Percentiles rank a stretch among this genome's conserved stretches.
Conservation (phyloP, 2,888 invertebrate species). For the Norana najaformis region DNA sequence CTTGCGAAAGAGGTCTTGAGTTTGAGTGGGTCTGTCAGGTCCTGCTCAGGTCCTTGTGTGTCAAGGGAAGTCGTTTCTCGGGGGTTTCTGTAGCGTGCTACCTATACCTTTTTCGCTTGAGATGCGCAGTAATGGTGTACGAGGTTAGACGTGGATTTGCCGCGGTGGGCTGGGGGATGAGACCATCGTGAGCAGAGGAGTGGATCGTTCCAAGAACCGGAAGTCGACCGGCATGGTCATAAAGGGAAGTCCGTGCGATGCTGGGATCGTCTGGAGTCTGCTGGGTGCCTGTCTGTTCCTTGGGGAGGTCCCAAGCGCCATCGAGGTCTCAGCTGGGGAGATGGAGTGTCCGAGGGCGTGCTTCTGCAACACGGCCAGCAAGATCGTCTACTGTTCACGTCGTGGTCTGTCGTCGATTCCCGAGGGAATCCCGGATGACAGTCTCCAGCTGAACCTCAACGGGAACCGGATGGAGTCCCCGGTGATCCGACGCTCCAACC, state of each 20-base stretch:
- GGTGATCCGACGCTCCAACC: constrained; percentile 53
- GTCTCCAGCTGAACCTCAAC: constrained; percentile 57
- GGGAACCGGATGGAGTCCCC: constrained; percentile 55
- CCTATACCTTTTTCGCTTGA: no score
- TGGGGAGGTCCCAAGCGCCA: background rate
- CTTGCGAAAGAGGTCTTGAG: background rate
- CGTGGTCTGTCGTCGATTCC: constrained; percentile 55
- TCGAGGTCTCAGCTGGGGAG: background rate
- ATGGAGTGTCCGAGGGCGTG: constrained; percentile 54
- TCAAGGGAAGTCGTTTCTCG: no score
- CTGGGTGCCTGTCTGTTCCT: background rate
- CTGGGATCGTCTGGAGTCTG: background rate
- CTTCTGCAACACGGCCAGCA: constrained; percentile 56
- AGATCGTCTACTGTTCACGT: constrained; percentile 57
- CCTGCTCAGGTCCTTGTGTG: background rate
- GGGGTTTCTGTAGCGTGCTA: background rate
- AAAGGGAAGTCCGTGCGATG: background rate
- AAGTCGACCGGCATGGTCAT: background rate
- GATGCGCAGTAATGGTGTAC: background rate
- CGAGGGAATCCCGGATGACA: constrained; percentile 53
- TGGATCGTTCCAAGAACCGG: background rate
- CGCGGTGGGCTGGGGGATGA: background rate
- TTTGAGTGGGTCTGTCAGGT: background rate
- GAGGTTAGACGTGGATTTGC: background rate
- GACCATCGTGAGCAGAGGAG: background rate